Percentiles rank a stretch among this genome's conserved stretches.
Evolutionary conservation across 2,797 vertebrate genomes (phyloP).

Genomic region (Sebastes trivittatus): DNA sequence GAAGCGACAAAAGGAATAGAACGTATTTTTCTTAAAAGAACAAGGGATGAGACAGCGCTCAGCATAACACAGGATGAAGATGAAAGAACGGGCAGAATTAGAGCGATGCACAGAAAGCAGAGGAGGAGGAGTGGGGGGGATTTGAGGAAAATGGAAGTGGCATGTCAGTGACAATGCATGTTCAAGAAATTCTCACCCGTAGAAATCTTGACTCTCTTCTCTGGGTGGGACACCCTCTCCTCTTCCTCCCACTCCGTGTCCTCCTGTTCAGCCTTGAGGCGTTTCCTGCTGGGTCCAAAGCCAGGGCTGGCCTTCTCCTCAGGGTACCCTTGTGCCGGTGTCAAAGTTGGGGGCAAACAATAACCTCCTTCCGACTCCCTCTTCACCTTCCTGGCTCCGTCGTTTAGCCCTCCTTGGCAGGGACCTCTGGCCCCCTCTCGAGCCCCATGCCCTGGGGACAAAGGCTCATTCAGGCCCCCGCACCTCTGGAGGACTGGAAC

Average conservation of each 20-base stretch:
- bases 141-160: not conserved
- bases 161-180: not conserved
- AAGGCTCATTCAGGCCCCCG: slow-evolving; percentile 58
- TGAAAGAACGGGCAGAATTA: slow-evolving; percentile 35
- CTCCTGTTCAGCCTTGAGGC: slow-evolving; percentile 75
- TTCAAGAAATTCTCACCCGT: slow-evolving; percentile 57
- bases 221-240: slow-evolving; percentile 73
- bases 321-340: slow-evolving; percentile 68
- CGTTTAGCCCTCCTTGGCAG: slow-evolving; percentile 30
- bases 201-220: slow-evolving; percentile 85
- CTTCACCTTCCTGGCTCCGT: slow-evolving; percentile 44
- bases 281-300: slow-evolving; percentile 84
- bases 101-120: slow-evolving; percentile 18
- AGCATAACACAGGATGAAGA: slow-evolving; percentile 31
- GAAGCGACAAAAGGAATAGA: slow-evolving; percentile 60
- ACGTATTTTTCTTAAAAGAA: slow-evolving; percentile 17
- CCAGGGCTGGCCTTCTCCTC: slow-evolving; percentile 73
- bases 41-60: slow-evolving; percentile 33
- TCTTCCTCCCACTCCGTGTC: slow-evolving; percentile 74
- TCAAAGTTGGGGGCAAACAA: slow-evolving; percentile 61
- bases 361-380: slow-evolving; percentile 58
- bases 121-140: not conserved
- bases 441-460: slow-evolving; percentile 45
- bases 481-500: slow-evolving; percentile 82
- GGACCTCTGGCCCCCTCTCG: slow-evolving; percentile 30